Base-by-base conservation (phyloP, 2,113 vertebrate species). In the Aegithalos caudatus region DNA sequence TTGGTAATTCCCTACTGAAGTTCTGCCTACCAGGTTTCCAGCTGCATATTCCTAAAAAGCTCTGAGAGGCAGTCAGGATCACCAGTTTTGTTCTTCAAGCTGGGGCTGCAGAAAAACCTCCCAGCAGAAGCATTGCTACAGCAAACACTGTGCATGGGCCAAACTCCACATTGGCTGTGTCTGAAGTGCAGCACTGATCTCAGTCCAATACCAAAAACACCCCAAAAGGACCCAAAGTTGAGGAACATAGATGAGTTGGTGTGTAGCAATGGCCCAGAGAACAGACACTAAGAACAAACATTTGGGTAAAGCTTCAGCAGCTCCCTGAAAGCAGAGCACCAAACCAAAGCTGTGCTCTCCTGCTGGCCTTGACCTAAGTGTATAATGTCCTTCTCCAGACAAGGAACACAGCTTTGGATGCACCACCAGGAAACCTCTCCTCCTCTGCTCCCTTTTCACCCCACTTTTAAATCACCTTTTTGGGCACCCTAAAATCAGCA, bases 221-320 rank as follows among this genome's bases (percentile, higher is more conserved):
- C 40, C 31, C 61, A 33, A 31, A n/a, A 60, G 31, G 14, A 33
- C 38, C 40, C 54, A 2, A 5, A 29, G 5, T 0, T 37, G 33
- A 18, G 35, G 42, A 44, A 7, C 0, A 1, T 1, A 22, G 14
- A n/a, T n/a, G 33, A 33, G 7, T 10, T 20, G 14, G 6, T 2
- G 16, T 0, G 0, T 0, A 45, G 72, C 29, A 29, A 7, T 1
- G 23, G 20, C 78, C 50, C 40, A 38, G 33, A 10, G 81, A 33
- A 6, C 20, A 24, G 40, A 15, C 51, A 44, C 33, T 44, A 5
- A 22, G 57, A 51, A 28, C 27, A 10, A 15, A 31, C 19, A 70
- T 44, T 5, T 7, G 11, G 48, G 27, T 5, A 23, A 37, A 53
- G 38, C 56, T 62, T 17, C 81, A 40, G 48, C 66, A 35, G n/a